These are phyloP conservation scores for Acanthacorydalis orientalis DNA, from an alignment of 2,888 invertebrate species.

Conservation along the genomic window DNA sequence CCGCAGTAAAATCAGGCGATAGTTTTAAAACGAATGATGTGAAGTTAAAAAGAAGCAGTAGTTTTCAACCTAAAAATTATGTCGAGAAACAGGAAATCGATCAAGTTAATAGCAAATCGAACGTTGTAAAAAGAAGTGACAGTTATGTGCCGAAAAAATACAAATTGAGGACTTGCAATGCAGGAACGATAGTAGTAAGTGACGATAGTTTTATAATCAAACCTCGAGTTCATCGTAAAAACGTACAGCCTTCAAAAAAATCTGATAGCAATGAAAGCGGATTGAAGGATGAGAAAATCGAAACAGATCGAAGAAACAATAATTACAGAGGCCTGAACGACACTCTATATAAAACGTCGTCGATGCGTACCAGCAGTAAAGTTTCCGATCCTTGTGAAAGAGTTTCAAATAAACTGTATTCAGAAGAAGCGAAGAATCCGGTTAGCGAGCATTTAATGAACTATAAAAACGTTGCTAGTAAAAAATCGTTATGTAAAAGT, in stretches of 20 bases:
- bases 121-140: too few relatives aligned
- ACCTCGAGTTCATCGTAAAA: conserved; percentile 17
- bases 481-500: too few relatives aligned
- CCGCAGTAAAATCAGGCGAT: neutral
- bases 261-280: conserved; percentile 2
- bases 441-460: too few relatives aligned
- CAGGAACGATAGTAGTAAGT: conserved; percentile 33
- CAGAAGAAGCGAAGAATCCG: too few relatives aligned
- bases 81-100: conserved; percentile 8
- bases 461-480: too few relatives aligned
- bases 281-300: too few relatives aligned
- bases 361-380: too few relatives aligned
- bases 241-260: neutral
- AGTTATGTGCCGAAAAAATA: conserved; percentile 21
- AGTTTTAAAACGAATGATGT: conserved; percentile 10
- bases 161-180: conserved; percentile 30
- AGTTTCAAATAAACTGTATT: too few relatives aligned
- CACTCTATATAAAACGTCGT: too few relatives aligned
- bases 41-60: conserved; percentile 1
- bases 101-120: conserved; percentile 6
- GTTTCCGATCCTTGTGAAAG: too few relatives aligned
- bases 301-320: too few relatives aligned
- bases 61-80: neutral
- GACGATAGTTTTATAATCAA: conserved; percentile 27
- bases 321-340: too few relatives aligned